These are phyloP conservation scores for Uropetala carovei DNA, from an alignment of 2,888 invertebrate genomes.

Conservation along the genomic window DNA sequence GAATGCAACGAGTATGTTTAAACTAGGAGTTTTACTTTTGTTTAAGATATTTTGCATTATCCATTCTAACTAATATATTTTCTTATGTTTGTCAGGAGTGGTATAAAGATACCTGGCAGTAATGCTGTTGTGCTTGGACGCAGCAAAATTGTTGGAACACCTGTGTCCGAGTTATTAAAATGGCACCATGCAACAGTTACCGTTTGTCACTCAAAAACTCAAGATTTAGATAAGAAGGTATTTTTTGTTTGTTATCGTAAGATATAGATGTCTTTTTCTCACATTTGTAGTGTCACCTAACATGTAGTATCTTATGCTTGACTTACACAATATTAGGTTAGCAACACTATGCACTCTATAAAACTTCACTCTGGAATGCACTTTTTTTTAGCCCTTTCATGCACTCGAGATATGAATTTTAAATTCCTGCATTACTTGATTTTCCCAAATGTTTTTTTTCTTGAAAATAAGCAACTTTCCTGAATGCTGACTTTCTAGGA, in stretches of 20 bases:
- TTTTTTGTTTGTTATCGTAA: neutral
- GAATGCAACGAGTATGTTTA: neutral
- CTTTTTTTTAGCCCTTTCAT: too few species aligned
- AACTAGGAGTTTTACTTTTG: neutral
- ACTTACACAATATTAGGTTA: too few species aligned
- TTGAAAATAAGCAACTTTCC: too few species aligned
- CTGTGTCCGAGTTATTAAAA: constrained; percentile 93
- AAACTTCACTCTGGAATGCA: too few species aligned
- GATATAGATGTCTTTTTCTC: neutral
- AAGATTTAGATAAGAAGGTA: constrained; percentile 87
- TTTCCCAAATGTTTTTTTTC: too few species aligned
- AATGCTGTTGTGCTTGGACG: constrained; percentile 96
- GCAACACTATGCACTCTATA: too few species aligned
- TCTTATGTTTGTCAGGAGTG: constrained; percentile 76
- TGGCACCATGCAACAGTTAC: constrained; percentile 99
- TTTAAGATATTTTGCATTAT: neutral
- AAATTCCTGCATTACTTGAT: too few species aligned
- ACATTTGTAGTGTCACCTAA: neutral
- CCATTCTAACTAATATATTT: constrained; percentile 1
- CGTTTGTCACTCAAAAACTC: constrained; percentile 96
- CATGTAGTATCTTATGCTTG: too few species aligned
- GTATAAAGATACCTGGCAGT: constrained; percentile 87
- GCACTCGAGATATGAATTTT: too few species aligned
- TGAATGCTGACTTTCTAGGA: too few species aligned
- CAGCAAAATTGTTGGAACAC: constrained; percentile 98